Percentiles rank a stretch among this genome's conserved stretches.
Evolutionary conservation across 2,113 vertebrate genomes (phyloP).

Genomic region (Nestor notabilis): DNA sequence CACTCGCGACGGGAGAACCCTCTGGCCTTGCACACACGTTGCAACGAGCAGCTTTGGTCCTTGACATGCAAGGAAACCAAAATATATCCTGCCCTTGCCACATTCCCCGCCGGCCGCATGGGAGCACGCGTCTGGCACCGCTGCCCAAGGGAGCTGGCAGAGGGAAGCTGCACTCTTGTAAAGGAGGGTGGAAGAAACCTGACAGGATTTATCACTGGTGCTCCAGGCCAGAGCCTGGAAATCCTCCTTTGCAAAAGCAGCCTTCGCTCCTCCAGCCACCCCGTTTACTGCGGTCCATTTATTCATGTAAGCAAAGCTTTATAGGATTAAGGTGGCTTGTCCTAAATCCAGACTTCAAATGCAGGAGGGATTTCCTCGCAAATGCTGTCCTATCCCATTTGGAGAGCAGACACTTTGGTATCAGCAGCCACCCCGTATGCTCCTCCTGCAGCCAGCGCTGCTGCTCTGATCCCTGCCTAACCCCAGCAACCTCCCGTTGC

Average conservation of each 20-base stretch:
- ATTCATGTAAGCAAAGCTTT: conserved; percentile 5
- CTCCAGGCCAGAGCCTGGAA: not conserved
- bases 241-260: not conserved
- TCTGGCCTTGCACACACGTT: not conserved
- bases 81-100: not conserved
- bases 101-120: not conserved
- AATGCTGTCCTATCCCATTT: not conserved
- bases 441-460: not conserved
- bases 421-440: not conserved
- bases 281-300: not conserved
- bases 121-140: not conserved
- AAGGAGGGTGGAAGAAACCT: not conserved
- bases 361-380: not conserved
- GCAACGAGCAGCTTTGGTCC: not conserved
- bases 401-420: not conserved
- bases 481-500: not conserved
- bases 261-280: not conserved
- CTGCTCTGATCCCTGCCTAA: not conserved
- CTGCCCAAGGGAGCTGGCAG: not conserved
- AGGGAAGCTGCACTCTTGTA: not conserved
- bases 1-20: accelerated
- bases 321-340: conserved; percentile 24
- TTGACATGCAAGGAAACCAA: not conserved
- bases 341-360: conserved; percentile 41
- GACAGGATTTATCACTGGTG: not conserved